Base-by-base conservation (phyloP, 2,113 vertebrate genomes). In the Odontophorus gujanensis region DNA sequence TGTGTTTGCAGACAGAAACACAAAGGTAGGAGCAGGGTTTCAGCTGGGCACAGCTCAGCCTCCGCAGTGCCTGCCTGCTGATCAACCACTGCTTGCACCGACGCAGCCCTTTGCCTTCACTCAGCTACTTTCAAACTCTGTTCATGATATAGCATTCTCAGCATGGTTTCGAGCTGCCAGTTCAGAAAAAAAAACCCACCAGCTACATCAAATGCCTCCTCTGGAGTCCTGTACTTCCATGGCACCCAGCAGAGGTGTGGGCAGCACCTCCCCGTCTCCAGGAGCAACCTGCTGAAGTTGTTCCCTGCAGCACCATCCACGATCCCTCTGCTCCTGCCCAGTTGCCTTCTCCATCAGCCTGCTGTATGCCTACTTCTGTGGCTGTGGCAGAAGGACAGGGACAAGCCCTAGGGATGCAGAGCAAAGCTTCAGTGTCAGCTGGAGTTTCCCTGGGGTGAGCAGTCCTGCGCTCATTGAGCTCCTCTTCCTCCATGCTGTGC, bases 341-440 rank as follows among this genome's bases (percentile, higher is more conserved):
- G 30, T 36, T 34, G 50, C 25, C 11, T 6, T 5, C 57, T 7
- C 63, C 51, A 65, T 53, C 43, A 43, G 10, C 10, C 24, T 17
- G 67, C 4, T 38, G 30, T 12, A 48, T 34, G n/a, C 45, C 30
- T 22, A 59, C 43, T 30, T 6, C 24, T 50, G 30, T 5, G 26
- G 42, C 14, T 0, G 0, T 0, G 2, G n/a, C 34, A n/a, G 21
- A 55, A 2, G 20, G 38, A 61, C 2, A 38, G 25, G 47, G 26
- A 51, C n/a, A 61, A 61, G 53, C 6, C 20, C 17, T 17, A 61
- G 25, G 36, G 63, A 36, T 7, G 12, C 13, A 63, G 65, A 42
- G 9, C 2, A 0, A 55, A 25, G 25, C 18, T 81, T 63, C 76
- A 63, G 36, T 48, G 40, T 9, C 34, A 48, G 10, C 42, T 58